Conservation (phyloP, 2,797 vertebrate genomes). For the Notolepis coatsorum region DNA sequence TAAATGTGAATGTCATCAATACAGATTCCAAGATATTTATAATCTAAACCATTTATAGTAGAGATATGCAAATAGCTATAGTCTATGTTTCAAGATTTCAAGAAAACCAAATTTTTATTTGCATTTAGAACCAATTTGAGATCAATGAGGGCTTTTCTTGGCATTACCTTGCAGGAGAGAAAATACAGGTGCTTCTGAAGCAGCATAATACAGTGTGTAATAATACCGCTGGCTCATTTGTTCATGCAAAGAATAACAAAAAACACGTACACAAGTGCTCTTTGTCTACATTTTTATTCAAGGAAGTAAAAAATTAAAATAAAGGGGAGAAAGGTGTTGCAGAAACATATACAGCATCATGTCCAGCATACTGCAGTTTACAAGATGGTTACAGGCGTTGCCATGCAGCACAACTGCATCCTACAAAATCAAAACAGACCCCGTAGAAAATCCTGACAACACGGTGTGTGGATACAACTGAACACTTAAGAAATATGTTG, state of each 20-base stretch:
- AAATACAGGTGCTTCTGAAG: too few relatives aligned
- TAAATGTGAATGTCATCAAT: too few relatives aligned
- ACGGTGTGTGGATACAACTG: constrained; percentile 18
- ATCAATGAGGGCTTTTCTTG: too few relatives aligned
- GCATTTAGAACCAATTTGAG: too few relatives aligned
- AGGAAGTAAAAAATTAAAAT: constrained; percentile 69
- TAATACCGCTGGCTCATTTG: too few relatives aligned
- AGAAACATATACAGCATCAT: constrained; percentile 57
- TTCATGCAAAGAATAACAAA: background rate
- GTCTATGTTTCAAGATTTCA: too few relatives aligned
- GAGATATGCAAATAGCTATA: too few relatives aligned
- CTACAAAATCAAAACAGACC: constrained; percentile 45
- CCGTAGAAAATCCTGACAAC: constrained; percentile 37
- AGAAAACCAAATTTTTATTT: too few relatives aligned
- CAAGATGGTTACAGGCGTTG: constrained; percentile 67
- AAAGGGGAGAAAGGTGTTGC: constrained; percentile 51
- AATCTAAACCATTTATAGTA: too few relatives aligned
- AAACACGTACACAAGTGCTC: constrained; percentile 29
- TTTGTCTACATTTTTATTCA: constrained; percentile 64
- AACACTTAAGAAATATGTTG: constrained; percentile 5
- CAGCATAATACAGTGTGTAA: too few relatives aligned
- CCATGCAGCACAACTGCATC: constrained; percentile 47
- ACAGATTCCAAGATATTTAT: too few relatives aligned
- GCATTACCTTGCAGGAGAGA: too few relatives aligned
- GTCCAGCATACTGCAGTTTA: constrained; percentile 66